Evolutionary conservation across 2,113 vertebrate species (phyloP).

Genomic region (Aphyosemion australe): DNA sequence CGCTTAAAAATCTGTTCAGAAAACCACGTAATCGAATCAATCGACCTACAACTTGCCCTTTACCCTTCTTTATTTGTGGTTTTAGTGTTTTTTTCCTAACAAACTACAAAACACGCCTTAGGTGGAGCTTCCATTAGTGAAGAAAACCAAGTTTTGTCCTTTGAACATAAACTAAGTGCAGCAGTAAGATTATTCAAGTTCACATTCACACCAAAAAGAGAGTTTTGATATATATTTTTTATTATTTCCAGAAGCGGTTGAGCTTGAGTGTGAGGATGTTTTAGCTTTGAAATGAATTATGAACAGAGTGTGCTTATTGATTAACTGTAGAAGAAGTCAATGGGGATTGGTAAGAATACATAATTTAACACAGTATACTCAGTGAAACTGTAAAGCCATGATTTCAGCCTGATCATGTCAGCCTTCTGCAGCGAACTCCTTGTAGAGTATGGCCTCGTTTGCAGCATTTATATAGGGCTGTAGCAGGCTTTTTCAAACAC

Average conservation of each 20-base stretch:
- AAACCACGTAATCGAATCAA: not conserved
- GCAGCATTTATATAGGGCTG: conserved; percentile 60
- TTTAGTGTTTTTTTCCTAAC: not conserved
- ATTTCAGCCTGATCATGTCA: conserved; percentile 17
- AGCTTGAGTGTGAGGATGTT: conserved; percentile 9
- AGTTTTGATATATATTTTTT: conserved; percentile 8
- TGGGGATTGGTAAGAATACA: conserved; percentile 18
- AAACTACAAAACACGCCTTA: no score
- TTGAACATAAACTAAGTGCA: not conserved
- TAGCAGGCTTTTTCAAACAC: conserved; percentile 50
- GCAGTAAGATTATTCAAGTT: conserved; percentile 4
- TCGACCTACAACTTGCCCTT: not conserved
- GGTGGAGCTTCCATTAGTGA: no score
- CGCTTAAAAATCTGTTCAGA: not conserved
- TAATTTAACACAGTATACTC: conserved; percentile 15
- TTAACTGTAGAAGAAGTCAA: conserved; percentile 36
- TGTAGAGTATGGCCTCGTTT: conserved; percentile 63
- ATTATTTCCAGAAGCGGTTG: conserved; percentile 11
- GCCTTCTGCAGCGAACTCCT: conserved; percentile 20
- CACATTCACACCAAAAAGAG: conserved; percentile 7
- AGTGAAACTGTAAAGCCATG: conserved; percentile 17
- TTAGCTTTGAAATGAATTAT: conserved; percentile 40
- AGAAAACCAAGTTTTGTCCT: not conserved
- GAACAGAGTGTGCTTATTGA: conserved; percentile 33
- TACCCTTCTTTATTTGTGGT: not conserved